Percentiles rank a stretch among this genome's conserved stretches.
phyloP scores from a whole-genome alignment of 2,113 vertebrate genomes.

The Triplophysa dalaica region DNA sequence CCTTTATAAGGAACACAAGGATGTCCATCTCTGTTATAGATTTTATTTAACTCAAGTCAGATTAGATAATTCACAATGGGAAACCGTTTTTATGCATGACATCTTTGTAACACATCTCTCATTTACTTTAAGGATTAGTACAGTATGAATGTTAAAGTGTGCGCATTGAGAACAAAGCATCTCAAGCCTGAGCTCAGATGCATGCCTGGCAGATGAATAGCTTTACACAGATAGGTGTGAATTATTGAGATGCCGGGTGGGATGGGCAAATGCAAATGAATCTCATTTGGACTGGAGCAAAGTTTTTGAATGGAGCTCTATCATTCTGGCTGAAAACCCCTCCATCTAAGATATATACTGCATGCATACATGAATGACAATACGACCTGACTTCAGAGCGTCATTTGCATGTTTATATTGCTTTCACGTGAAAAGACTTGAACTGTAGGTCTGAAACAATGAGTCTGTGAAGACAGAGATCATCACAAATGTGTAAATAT shows the following conservation, averaged over 20 bases:
- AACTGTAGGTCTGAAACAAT: conserved; percentile 12
- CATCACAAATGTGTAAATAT: neutral
- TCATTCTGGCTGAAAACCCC: conserved; percentile 44
- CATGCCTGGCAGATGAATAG: conserved; percentile 62
- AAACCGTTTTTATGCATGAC: neutral
- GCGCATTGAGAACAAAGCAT: neutral
- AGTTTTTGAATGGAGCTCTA: conserved; percentile 50
- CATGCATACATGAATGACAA: conserved; percentile 59
- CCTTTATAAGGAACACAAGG: conserved; percentile 2
- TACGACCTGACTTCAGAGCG: conserved; percentile 52
- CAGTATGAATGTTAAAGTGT: neutral
- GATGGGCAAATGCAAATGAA: conserved; percentile 64
- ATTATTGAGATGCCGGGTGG: conserved; percentile 67
- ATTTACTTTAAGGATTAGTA: neutral
- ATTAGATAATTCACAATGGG: neutral
- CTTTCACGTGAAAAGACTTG: conserved; percentile 4
- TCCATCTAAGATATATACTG: conserved; percentile 59
- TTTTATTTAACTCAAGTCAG: conserved; percentile 4
- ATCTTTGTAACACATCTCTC: neutral
- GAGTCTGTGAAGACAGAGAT: neutral
- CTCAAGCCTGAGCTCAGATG: conserved; percentile 54
- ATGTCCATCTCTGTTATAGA: conserved; percentile 4
- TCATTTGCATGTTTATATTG: conserved; percentile 59
- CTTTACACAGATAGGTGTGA: conserved; percentile 64
- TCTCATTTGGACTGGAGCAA: conserved; percentile 55